Evolutionary conservation across 92 coral and sea anemone species (phyloP).

Genomic region (Zoanthus sociatus): DNA sequence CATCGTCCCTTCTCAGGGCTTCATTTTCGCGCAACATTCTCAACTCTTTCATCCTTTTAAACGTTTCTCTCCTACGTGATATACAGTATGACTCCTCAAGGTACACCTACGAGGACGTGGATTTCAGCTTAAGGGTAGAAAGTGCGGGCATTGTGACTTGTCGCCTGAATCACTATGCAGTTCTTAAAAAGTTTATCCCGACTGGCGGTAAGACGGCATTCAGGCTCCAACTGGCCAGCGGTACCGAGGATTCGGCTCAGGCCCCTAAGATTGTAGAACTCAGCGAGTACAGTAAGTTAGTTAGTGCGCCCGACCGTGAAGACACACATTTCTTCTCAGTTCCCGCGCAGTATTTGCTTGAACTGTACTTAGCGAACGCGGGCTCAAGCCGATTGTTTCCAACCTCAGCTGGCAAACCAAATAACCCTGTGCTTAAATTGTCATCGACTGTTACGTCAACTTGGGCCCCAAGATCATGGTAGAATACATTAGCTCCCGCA

Average conservation of each 20-base stretch:
- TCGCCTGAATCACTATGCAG: constrained; percentile 82
- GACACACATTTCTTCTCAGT: constrained; percentile 84
- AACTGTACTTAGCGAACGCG: constrained; percentile 83
- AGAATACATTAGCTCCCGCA: constrained; percentile 80
- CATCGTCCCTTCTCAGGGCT: constrained; percentile 66
- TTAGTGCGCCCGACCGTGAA: constrained; percentile 93
- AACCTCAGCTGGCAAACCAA: constrained; percentile 78
- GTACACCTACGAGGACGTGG: constrained; percentile 86
- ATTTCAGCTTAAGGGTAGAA: constrained; percentile 76
- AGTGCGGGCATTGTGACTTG: constrained; percentile 71
- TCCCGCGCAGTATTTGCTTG: constrained; percentile 95
- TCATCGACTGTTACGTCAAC: constrained; percentile 87
- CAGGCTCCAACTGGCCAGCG: constrained; percentile 68
- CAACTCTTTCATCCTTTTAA: constrained; percentile 78
- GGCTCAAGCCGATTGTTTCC: constrained; percentile 88
- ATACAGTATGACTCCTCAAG: constrained; percentile 76
- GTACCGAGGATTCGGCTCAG: constrained; percentile 60
- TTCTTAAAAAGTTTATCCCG: constrained; percentile 84
- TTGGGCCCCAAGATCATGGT: constrained; percentile 88
- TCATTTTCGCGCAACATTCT: constrained; percentile 85
- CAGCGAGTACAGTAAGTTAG: constrained; percentile 68
- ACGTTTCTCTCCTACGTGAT: constrained; percentile 68
- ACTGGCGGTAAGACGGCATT: constrained; percentile 73
- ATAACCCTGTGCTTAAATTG: constrained; percentile 84
- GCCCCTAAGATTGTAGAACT: constrained; percentile 40